Percentiles rank a stretch among this genome's conserved stretches.
Evolutionary conservation across 2,797 vertebrate genomes (phyloP).

Genomic region (Aphelocoma californica): DNA sequence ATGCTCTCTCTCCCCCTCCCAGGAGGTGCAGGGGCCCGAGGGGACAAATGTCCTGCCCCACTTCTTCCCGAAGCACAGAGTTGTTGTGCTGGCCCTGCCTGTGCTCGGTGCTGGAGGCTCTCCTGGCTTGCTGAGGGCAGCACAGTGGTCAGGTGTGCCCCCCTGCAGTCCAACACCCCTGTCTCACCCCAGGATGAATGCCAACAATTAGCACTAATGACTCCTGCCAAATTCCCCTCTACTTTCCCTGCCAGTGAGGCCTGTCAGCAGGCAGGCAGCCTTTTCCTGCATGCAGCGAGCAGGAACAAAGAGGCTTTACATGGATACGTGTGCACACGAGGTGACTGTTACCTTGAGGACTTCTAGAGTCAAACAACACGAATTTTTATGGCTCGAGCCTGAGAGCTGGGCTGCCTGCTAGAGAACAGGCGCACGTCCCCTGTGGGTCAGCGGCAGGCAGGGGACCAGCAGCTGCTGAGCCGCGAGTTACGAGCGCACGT

Average conservation of each 20-base stretch:
- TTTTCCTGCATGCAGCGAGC: not conserved
- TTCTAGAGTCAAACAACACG: not conserved
- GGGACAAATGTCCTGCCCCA: not conserved
- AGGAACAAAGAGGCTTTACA: not conserved
- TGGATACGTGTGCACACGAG: not conserved
- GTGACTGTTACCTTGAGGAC: not conserved
- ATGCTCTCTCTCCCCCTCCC: not conserved
- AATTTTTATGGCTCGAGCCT: not conserved
- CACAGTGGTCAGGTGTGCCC: fast-evolving
- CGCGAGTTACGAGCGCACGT: fast-evolving
- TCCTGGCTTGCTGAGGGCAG: not conserved
- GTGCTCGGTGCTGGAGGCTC: not conserved
- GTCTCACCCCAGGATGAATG: not conserved
- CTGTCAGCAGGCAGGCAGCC: not conserved
- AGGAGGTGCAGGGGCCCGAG: fast-evolving
- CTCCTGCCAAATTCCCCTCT: not conserved
- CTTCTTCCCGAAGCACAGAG: fast-evolving
- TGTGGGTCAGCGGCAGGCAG: not conserved
- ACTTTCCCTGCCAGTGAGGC: not conserved
- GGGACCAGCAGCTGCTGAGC: not conserved
- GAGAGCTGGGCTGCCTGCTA: not conserved
- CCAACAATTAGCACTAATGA: not conserved
- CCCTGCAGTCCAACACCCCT: not conserved
- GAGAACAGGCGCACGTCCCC: not conserved
- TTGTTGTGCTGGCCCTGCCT: not conserved